Percentiles rank a stretch among this genome's conserved stretches.
Evolutionary conservation across 2,113 vertebrate species (phyloP).

Genomic region (Cyphomyrus discorhynchus): DNA sequence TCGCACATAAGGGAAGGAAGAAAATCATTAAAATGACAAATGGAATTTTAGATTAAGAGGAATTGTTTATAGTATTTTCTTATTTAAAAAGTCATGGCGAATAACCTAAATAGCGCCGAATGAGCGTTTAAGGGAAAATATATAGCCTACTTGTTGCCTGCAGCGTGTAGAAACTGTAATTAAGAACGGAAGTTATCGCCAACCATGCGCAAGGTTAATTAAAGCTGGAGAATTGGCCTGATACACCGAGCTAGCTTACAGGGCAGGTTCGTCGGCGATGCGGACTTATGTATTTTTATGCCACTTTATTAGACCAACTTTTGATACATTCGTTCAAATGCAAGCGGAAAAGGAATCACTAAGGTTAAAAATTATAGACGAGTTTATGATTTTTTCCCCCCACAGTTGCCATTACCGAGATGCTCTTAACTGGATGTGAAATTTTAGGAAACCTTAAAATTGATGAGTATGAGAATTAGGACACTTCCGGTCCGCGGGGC

Average conservation of each 20-base stretch:
- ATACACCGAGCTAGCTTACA: background rate
- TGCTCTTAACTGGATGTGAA: background rate
- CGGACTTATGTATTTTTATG: background rate
- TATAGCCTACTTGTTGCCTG: background rate
- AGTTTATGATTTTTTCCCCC: background rate
- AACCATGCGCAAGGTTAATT: background rate
- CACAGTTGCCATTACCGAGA: background rate
- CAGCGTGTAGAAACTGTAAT: background rate
- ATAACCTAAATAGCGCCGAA: background rate
- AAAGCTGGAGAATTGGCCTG: background rate
- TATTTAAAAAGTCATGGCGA: background rate
- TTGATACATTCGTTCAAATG: background rate
- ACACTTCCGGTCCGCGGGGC: background rate
- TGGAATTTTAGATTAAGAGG: background rate
- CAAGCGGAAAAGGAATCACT: background rate
- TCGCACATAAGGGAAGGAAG: background rate
- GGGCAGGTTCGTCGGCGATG: background rate
- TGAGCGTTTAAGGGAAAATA: background rate
- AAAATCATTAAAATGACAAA: constrained; percentile 6
- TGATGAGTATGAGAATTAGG: background rate
- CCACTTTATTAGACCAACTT: background rate
- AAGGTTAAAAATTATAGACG: background rate
- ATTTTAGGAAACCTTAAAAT: background rate
- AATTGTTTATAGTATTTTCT: background rate
- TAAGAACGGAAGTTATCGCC: background rate